phyloP scores from a whole-genome alignment of 1,140 invertebrate species.

The Tachypleus tridentatus region DNA sequence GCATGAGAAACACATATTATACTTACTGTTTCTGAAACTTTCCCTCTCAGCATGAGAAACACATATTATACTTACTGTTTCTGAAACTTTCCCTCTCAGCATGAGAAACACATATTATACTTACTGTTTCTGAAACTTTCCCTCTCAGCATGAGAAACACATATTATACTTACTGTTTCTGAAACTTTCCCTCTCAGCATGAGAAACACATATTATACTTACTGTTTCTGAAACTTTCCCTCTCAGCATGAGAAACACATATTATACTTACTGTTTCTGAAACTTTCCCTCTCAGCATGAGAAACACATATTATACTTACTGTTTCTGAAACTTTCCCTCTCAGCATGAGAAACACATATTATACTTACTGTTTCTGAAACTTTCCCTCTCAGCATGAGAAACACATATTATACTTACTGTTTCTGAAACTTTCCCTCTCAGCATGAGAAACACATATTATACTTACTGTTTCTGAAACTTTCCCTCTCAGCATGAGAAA shows the following conservation, averaged over 20 bases:
- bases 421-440: neutral
- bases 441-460: neutral
- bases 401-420: neutral
- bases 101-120: neutral
- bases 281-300: neutral
- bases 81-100: neutral
- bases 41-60: neutral
- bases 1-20: neutral
- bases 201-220: neutral
- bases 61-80: neutral
- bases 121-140: neutral
- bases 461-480: neutral
- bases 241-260: neutral
- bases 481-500: neutral
- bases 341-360: neutral
- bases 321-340: neutral
- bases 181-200: neutral
- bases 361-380: neutral
- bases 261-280: neutral
- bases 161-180: neutral
- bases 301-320: neutral
- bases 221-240: neutral
- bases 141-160: neutral
- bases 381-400: neutral
- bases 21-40: neutral